A percentile compares a stretch with the other conserved stretches of the same genome.
Conservation (phyloP, 2,888 invertebrate genomes). For the Archaeoteleia sp. region DNA sequence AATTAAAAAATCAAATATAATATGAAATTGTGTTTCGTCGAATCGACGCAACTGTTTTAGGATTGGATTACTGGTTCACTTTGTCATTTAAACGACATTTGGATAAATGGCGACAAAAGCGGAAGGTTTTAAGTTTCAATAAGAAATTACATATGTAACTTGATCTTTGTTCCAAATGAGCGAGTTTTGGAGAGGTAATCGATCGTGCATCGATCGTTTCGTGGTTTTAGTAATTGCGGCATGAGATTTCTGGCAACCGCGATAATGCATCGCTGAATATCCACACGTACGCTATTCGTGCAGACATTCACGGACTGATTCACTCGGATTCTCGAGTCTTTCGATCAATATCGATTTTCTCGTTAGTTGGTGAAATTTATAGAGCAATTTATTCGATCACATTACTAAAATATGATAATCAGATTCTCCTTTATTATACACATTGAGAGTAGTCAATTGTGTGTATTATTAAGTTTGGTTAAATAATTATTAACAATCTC, state of each 20-base stretch:
- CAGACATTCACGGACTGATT: constrained; percentile 43
- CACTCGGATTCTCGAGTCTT: constrained; percentile 38
- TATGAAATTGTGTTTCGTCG: too few relatives aligned
- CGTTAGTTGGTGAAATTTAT: constrained; percentile 43
- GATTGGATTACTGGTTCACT: too few relatives aligned
- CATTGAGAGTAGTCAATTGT: too few relatives aligned
- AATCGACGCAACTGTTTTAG: too few relatives aligned
- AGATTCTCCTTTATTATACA: too few relatives aligned
- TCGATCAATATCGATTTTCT: constrained; percentile 51
- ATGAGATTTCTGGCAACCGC: constrained; percentile 36
- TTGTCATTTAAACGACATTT: too few relatives aligned
- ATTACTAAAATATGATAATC: constrained; percentile 38
- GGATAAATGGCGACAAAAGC: constrained; percentile 18
- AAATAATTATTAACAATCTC: too few relatives aligned
- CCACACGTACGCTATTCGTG: constrained; percentile 29
- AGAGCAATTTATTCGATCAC: constrained; percentile 42
- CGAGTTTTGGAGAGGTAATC: constrained; percentile 37
- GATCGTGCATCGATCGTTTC: constrained; percentile 35
- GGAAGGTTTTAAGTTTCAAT: constrained; percentile 23
- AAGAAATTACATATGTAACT: constrained; percentile 21
- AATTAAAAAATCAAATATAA: too few relatives aligned
- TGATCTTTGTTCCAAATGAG: constrained; percentile 8
- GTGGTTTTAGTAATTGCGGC: constrained; percentile 36
- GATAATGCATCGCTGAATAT: constrained; percentile 45
- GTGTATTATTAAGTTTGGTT: too few relatives aligned